These are phyloP conservation scores for Oscheius sp. DNA, from an alignment of 2,888 invertebrate species.

Conservation along the genomic window DNA sequence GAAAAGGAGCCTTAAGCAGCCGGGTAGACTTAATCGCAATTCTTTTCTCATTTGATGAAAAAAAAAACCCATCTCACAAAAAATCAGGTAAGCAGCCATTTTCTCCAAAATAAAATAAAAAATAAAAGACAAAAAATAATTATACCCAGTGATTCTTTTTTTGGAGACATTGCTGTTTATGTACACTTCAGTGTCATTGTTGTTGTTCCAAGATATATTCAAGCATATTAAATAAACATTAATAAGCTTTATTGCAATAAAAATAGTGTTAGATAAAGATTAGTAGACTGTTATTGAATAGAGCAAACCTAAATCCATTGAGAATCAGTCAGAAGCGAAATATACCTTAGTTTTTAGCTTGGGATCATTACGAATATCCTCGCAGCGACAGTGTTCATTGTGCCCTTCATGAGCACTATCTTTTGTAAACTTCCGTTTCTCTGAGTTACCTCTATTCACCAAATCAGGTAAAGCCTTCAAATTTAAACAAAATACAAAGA, in stretches of 20 bases:
- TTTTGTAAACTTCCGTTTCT: conserved; percentile 18
- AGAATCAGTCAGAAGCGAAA: background rate
- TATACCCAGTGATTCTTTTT: background rate
- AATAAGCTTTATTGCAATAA: background rate
- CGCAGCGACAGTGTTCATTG: conserved; percentile 43
- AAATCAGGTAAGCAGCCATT: conserved; percentile 24
- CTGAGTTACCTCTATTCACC: conserved; percentile 1
- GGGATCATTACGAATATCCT: conserved; percentile 48
- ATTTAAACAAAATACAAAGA: background rate
- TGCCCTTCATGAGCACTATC: conserved; percentile 6
- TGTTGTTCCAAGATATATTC: conserved; percentile 20
- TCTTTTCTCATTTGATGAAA: conserved; percentile 19
- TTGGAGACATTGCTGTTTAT: conserved; percentile 17
- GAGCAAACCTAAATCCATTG: conserved; percentile 22
- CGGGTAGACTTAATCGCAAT: conserved; percentile 20
- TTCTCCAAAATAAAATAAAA: conserved; percentile 6
- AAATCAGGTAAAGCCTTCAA: conserved; percentile 11
- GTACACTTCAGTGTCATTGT: conserved; percentile 19
- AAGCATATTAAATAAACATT: conserved; percentile 22
- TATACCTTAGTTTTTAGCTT: conserved; percentile 55
- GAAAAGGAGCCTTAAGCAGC: background rate
- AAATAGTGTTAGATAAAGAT: background rate
- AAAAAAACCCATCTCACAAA: conserved; percentile 25
- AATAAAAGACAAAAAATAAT: background rate
- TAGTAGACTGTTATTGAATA: conserved; percentile 8